Evolutionary conservation across 2,797 vertebrate genomes (phyloP), one percentile per base, ranked within the genome.

Genomic region (Myiothlypis chrysogaster): DNA sequence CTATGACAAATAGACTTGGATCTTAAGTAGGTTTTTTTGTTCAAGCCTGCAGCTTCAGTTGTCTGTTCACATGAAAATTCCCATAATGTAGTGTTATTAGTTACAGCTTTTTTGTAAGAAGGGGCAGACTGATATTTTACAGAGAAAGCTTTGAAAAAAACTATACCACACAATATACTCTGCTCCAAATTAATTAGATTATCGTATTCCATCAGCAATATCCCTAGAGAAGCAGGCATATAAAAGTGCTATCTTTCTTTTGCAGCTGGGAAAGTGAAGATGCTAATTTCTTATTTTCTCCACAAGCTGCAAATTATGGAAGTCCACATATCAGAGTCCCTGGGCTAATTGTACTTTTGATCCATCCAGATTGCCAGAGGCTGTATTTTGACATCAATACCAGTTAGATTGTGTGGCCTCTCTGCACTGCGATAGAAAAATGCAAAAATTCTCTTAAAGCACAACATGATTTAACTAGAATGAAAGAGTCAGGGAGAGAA

Each of bases 321-420:
- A 78, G 57, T 61, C 46, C n/a, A 39, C 81, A 66, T 83, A 87
- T 85, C 24, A 37, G 47, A 76, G 72, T 93, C 61, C 56, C 76
- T 88, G 18, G 60, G 34, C 57, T 94, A 91, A 88, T 90, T 86
- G 64, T 81, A 66, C 61, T 91, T 94, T 83, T 93, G 70, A 90
- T 95, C 52, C 32, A 53, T 75, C 85, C 46, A 86, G 41, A 66
- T 87, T 84, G 75, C 84, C 84, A 82, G 32, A 53, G 65, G 69
- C 34, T 83, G 7, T 60, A 60, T 70, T 81, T 71, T 8, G 20
- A 90, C 61, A 78, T 93, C 71, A 85, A 55, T 90, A 75, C 25
- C 13, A 41, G 35, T 86, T 86, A 85, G 28, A 21, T 37, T 4
- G 2, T 80, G 44, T 60, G 52, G 25, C 28, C 61, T 90, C 24